Conservation (phyloP, 2,888 invertebrate genomes). For the Melinopterus prodromus region DNA sequence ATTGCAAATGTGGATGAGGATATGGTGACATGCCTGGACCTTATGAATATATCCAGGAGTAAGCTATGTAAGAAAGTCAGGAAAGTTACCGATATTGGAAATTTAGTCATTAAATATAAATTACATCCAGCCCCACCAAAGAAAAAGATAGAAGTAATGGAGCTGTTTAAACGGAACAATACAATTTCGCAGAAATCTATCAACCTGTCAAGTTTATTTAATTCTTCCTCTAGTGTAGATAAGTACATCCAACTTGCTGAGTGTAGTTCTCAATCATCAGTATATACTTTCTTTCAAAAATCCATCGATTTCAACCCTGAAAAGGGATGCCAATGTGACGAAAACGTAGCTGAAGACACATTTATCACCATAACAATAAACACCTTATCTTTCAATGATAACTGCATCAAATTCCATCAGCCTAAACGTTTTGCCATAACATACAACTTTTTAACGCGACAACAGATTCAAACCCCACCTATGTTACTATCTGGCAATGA, state of each 20-base stretch:
- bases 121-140: slow-evolving; percentile 13
- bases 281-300: neutral
- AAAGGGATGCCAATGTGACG: neutral
- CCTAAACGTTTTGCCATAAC: neutral
- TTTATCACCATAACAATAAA: neutral
- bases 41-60: neutral
- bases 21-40: slow-evolving; percentile 13
- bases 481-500: neutral
- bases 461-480: neutral
- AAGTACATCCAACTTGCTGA: neutral
- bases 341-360: neutral
- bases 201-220: neutral
- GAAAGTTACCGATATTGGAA: slow-evolving; percentile 6
- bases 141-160: neutral
- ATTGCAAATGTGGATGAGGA: neutral
- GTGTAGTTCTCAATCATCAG: neutral
- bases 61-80: neutral
- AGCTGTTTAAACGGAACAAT: neutral
- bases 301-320: neutral
- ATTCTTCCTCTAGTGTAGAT: neutral
- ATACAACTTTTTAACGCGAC: neutral
- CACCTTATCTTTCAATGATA: neutral
- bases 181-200: neutral
- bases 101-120: slow-evolving; percentile 18
- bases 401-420: neutral